These are phyloP conservation scores for Scleropages formosus DNA, from an alignment of 2,797 vertebrate genomes.

Conservation along the genomic window DNA sequence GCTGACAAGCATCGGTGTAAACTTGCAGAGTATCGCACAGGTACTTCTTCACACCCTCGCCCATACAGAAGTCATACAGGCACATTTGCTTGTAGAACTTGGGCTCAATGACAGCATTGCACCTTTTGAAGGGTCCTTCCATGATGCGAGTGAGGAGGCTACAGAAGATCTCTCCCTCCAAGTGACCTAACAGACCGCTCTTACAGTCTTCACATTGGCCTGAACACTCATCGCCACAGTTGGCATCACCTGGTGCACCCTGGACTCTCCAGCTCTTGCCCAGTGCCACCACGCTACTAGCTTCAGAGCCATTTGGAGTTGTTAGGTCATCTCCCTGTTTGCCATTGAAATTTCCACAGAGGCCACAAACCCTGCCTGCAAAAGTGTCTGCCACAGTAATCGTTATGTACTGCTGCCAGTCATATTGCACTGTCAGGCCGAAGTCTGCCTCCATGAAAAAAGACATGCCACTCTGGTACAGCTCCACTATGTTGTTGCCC, in stretches of 20 bases:
- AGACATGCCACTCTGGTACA: slow-evolving; percentile 60
- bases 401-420: slow-evolving; percentile 66
- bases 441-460: slow-evolving; percentile 63
- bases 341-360: slow-evolving; percentile 74
- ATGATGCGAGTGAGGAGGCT: slow-evolving; percentile 23
- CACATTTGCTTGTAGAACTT: slow-evolving; percentile 60
- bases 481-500: slow-evolving; percentile 49
- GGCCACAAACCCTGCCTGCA: slow-evolving; percentile 59
- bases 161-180: slow-evolving; percentile 43
- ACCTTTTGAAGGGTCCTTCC: slow-evolving; percentile 51
- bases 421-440: slow-evolving; percentile 63
- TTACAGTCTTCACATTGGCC: slow-evolving; percentile 51
- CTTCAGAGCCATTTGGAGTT: slow-evolving; percentile 27
- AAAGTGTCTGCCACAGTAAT: slow-evolving; percentile 59
- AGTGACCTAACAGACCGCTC: neutral
- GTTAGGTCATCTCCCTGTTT: slow-evolving; percentile 56
- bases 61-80: slow-evolving; percentile 61
- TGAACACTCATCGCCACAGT: slow-evolving; percentile 56
- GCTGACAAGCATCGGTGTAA: slow-evolving; percentile 63
- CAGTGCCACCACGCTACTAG: slow-evolving; percentile 36
- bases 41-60: slow-evolving; percentile 23
- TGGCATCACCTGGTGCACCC: slow-evolving; percentile 29
- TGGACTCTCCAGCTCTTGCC: slow-evolving; percentile 65
- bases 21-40: slow-evolving; percentile 60
- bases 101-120: slow-evolving; percentile 50